Conservation (phyloP, 1,140 invertebrate genomes). For the Oscheius sp. region DNA sequence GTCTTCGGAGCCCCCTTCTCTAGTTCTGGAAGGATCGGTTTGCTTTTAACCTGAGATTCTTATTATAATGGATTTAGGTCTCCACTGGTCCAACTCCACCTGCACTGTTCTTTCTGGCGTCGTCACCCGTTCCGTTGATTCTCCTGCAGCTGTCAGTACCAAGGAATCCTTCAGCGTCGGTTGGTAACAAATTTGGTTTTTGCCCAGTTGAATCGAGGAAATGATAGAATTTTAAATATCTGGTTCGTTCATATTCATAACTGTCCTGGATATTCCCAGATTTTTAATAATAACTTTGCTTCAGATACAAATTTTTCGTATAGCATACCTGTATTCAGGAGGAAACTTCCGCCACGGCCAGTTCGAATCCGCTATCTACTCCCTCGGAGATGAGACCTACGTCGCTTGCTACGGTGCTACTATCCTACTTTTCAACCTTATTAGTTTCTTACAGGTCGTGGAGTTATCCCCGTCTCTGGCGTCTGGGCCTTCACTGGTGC, state of each 20-base stretch:
- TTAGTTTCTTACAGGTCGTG: slow-evolving; percentile 21
- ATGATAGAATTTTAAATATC: too few relatives aligned
- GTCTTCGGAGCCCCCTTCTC: slow-evolving; percentile 35
- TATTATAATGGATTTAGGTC: slow-evolving; percentile 22
- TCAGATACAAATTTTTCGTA: too few relatives aligned
- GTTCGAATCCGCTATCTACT: slow-evolving; percentile 39
- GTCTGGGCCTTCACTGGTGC: slow-evolving; percentile 20
- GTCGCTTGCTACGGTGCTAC: slow-evolving; percentile 36
- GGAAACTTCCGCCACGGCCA: slow-evolving; percentile 39
- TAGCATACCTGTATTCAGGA: too few relatives aligned
- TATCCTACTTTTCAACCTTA: neutral
- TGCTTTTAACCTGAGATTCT: neutral
- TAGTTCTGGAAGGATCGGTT: slow-evolving; percentile 29
- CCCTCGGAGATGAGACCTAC: slow-evolving; percentile 32
- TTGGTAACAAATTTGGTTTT: too few relatives aligned
- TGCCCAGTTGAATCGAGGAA: too few relatives aligned
- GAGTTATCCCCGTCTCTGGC: slow-evolving; percentile 33
- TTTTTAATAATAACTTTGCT: too few relatives aligned
- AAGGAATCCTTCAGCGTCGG: slow-evolving; percentile 35
- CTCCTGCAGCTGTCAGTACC: neutral
- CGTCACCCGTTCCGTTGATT: slow-evolving; percentile 26
- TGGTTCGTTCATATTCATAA: too few relatives aligned
- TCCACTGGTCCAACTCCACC: slow-evolving; percentile 41
- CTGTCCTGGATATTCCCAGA: too few relatives aligned
- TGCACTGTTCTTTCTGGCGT: slow-evolving; percentile 40